Evolutionary conservation across 2,888 invertebrate species (phyloP), one percentile per base, ranked within the genome.

Genomic region (Gasteruption jaculator): DNA sequence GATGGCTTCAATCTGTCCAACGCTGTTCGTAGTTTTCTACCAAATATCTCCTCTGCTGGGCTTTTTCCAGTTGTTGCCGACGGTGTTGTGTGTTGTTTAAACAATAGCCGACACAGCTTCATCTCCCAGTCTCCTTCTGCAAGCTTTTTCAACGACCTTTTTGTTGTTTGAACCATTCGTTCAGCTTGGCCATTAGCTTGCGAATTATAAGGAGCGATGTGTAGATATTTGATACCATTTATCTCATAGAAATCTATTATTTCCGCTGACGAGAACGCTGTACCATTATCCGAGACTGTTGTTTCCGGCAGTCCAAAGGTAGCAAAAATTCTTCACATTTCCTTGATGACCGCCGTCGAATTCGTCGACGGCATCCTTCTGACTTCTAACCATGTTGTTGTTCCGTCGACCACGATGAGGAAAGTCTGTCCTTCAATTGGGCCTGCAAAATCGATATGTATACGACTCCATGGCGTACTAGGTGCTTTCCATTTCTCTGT

Each of bases 161-260:
- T 32, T 11, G 32, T 32, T 6, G 53, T 47, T 41, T 54, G 52
- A 7, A 58, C 58, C n/a, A 41, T 35, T 11, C 58, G 40, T 43
- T 59, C 52, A 19, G 58, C 57, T 38, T 50, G 51, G 11, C 58
- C 56, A 42, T 56, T 60, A 6, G 56, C 37, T 5, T 45, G 25
- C 26, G 57, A 56, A 32, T 53, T 44, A 34, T 52, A 50, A 14
- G 53, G 55, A 14, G 56, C 49, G 10, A 48, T 34, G 29, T 33
- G 40, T 12, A 35, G n/a, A 11, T 26, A 11, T 22, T 35, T 24
- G 2, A 22, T 35, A n/a, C 35, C 22, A 19, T 35, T 35, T 24
- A 10, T 35, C 15, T 35, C 18, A 15, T 35, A 35, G 7, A 35
- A 24, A n/a, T 33, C 30, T 30, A 16, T 16, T 16, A 30, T 30